Base-by-base conservation (phyloP, 2,113 vertebrate genomes). In the Albula goreensis region DNA sequence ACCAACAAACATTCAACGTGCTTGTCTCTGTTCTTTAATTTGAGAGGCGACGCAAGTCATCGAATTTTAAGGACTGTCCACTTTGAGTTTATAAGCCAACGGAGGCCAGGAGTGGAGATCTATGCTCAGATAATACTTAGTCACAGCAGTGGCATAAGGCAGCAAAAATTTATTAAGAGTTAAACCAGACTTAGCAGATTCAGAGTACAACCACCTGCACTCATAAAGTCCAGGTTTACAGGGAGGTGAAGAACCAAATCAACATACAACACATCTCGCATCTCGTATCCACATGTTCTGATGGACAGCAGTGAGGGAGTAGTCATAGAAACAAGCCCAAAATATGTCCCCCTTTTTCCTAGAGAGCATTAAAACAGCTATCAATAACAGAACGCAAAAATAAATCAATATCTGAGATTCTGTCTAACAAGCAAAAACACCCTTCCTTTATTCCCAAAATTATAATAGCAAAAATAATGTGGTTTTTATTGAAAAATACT, bases 321-420 rank as follows among this genome's bases (percentile, higher is more conserved):
- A 63, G 15, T 63, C 6, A 66, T 66, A 22, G 60, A 0, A 66
- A 66, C 60, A 66, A 66, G 22, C 22, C 60, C 60, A 19, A 66
- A 66, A 1, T 10, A 66, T 66, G 17, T 17, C 48, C 9, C 41
- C 3, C 1, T 83, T 80, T 86, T 89, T 84, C 81, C 82, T 74
- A 4, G 70, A 66, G 60, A 66, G 4, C 17, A 66, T 19, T 66
- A 66, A 66, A 60, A 60, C 56, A 60, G 56, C 56, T 60, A 13
- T 60, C 11, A 60, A 60, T 60, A 12, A 60, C 56, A 12, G 17
- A 60, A 60, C 56, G 11, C 56, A 11, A 60, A 60, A 60, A 11
- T 60, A 60, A 60, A 15, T 60, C 17, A 41, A 41, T 41, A 41
- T 41, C 31, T 41, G 31, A 41, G 31, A 41, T 41, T 41, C 31